Evolutionary conservation across 2,888 invertebrate genomes (phyloP).

Genomic region (Pteria penguin): DNA sequence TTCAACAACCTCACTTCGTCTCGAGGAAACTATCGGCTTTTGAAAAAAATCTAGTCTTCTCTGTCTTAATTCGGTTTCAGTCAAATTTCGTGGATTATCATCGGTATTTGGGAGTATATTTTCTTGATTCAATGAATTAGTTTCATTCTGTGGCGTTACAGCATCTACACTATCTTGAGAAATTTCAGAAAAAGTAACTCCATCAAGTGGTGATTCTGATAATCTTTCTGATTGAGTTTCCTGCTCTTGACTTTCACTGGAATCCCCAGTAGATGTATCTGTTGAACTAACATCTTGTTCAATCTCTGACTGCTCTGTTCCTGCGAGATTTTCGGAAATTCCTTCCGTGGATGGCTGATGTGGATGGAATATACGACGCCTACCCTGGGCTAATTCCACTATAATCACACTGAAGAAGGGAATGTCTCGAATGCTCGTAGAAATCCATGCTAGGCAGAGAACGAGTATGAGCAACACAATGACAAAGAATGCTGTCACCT

Average conservation of each 20-base stretch:
- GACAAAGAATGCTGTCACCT: slow-evolving; percentile 88
- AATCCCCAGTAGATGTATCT: neutral
- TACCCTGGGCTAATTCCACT: slow-evolving; percentile 64
- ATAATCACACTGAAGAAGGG: slow-evolving; percentile 80
- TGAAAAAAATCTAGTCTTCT: slow-evolving; percentile 54
- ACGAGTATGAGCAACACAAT: slow-evolving; percentile 83
- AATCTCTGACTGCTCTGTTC: neutral
- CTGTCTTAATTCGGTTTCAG: slow-evolving; percentile 52
- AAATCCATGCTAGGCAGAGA: slow-evolving; percentile 87
- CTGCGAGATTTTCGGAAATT: neutral
- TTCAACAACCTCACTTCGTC: neutral
- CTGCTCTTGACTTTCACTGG: neutral
- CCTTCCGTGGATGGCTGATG: too few species aligned
- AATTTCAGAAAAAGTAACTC: neutral
- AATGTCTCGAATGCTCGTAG: slow-evolving; percentile 87
- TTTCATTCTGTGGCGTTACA: neutral
- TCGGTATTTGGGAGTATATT: neutral
- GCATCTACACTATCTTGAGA: neutral
- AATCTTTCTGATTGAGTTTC: neutral
- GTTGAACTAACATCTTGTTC: neutral
- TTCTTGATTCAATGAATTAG: neutral
- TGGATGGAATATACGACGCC: slow-evolving; percentile 16
- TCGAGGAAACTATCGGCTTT: neutral
- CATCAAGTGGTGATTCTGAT: neutral
- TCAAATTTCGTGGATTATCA: slow-evolving; percentile 1